These are phyloP conservation scores for Hyles euphorbiae DNA, from an alignment of 1,140 invertebrate species.

Conservation along the genomic window DNA sequence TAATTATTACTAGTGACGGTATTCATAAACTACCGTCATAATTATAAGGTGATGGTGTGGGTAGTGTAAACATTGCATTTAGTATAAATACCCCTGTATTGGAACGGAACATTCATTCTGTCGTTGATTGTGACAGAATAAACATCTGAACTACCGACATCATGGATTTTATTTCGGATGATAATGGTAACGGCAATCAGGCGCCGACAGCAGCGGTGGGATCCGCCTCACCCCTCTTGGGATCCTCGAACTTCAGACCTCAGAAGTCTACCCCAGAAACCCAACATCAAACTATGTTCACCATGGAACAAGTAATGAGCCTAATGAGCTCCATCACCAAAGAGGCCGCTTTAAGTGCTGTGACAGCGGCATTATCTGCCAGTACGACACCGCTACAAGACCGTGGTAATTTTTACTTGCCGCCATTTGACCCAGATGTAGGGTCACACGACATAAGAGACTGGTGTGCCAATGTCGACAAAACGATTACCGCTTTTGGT, in stretches of 20 bases:
- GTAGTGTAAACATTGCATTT: too few relatives aligned
- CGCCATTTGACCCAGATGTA: constrained; percentile 27
- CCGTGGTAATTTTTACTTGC: constrained; percentile 23
- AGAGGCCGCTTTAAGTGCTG: constrained; percentile 16
- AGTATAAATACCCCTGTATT: too few relatives aligned
- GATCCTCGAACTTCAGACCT: not conserved
- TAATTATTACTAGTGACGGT: too few relatives aligned
- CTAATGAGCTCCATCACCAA: constrained; percentile 12
- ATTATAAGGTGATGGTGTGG: too few relatives aligned
- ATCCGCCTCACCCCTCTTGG: not conserved
- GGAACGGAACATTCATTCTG: too few relatives aligned
- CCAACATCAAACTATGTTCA: constrained; percentile 2
- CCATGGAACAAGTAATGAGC: constrained; percentile 17
- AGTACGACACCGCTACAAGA: not conserved
- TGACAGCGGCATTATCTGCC: constrained; percentile 17
- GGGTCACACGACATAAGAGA: constrained; percentile 30
- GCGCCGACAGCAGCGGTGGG: constrained; percentile 21
- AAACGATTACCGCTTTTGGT: constrained; percentile 20
- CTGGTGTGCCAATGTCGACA: constrained; percentile 33
- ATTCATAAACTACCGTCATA: too few relatives aligned
- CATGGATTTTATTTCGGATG: too few relatives aligned
- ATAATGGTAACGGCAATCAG: too few relatives aligned
- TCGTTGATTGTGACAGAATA: too few relatives aligned
- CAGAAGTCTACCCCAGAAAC: not conserved
- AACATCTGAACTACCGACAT: too few relatives aligned